Evolutionary conservation across 2,113 vertebrate species (phyloP).

Genomic region (Pardalotus punctatus): DNA sequence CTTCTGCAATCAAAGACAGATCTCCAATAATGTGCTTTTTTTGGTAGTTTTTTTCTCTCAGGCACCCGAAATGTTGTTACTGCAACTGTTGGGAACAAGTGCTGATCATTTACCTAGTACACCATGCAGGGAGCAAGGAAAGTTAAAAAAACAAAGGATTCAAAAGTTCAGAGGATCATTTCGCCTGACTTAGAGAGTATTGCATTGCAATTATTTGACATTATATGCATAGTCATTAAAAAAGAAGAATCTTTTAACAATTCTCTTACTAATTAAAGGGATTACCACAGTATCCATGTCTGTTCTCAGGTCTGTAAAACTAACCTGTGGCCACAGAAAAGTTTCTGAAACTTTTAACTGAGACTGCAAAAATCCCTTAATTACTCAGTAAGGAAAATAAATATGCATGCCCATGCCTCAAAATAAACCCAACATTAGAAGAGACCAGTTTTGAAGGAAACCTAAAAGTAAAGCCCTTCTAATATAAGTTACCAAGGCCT

Average conservation of each 20-base stretch:
- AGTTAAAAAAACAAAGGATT: neutral
- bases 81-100: neutral
- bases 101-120: neutral
- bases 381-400: neutral
- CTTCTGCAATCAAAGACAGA: neutral
- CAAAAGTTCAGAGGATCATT: neutral
- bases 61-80: neutral
- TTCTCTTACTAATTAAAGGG: neutral
- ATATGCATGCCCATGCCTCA: accelerated
- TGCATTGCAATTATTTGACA: neutral
- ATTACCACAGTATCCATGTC: neutral
- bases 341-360: neutral
- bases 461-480: neutral
- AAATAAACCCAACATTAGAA: neutral
- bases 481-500: neutral
- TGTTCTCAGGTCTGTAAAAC: neutral
- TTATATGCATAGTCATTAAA: neutral
- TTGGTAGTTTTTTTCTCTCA: neutral
- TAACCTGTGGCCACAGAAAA: neutral
- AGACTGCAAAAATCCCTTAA: neutral
- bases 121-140: neutral
- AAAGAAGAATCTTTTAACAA: neutral
- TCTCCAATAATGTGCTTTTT: neutral
- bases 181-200: neutral
- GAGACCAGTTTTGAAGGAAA: neutral